phyloP scores from a whole-genome alignment of 2,113 vertebrate species.

The Eolophus roseicapilla region DNA sequence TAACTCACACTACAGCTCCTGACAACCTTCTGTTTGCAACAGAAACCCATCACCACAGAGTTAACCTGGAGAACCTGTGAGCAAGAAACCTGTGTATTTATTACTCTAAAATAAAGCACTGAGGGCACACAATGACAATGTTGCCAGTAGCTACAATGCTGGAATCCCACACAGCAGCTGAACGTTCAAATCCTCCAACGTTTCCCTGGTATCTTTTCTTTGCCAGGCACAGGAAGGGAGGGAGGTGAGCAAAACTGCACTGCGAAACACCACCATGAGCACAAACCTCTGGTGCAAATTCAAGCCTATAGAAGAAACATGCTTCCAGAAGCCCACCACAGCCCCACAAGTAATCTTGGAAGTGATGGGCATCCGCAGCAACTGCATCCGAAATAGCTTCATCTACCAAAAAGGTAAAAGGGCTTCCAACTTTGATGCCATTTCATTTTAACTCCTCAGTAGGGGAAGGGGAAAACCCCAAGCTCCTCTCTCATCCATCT shows the following conservation, averaged over 20 bases:
- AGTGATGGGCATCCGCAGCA: neutral
- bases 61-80: neutral
- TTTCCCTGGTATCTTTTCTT: neutral
- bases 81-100: neutral
- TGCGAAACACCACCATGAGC: neutral
- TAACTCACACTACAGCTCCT: neutral
- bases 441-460: neutral
- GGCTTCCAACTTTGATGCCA: neutral
- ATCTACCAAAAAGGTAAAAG: neutral
- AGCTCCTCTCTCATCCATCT: neutral
- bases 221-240: neutral
- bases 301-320: neutral
- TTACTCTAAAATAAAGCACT: neutral
- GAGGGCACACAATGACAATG: neutral
- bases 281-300: neutral
- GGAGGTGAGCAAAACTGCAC: neutral
- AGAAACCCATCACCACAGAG: neutral
- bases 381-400: neutral
- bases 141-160: conserved; percentile 25
- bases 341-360: neutral
- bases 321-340: neutral
- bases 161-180: conserved; percentile 31
- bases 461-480: neutral
- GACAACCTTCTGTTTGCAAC: neutral
- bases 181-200: neutral